Base-by-base conservation (phyloP, 2,797 vertebrate species). In the Todus mexicanus region DNA sequence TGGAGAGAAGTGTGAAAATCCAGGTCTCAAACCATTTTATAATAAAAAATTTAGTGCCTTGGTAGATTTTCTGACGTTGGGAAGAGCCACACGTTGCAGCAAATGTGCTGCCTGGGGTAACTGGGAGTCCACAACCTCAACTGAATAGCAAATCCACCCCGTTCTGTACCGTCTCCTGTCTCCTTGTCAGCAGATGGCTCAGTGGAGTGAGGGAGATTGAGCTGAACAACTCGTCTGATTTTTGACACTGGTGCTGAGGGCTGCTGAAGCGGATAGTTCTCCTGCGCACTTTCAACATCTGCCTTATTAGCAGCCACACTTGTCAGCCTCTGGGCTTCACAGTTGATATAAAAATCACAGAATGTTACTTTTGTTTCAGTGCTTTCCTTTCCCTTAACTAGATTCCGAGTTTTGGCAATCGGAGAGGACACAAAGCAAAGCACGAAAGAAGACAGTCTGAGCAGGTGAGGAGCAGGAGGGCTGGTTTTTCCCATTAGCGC, bases 381-480 rank as follows among this genome's bases (percentile, higher is more conserved):
- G 7, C 16, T 61, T 70, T 61, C n/a, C 33, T 66, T 66, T 79
- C 65, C 77, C 77, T 93, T 77, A 1, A 9, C 11, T 96, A 99
- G 99, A 74, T 99, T 98, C 94, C 98, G 98, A 73, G 98, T 99
- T 84, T 96, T 98, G 69, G 97, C 98, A 2, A 98, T 99, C 0
- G 98, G 98, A n/a, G 97, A 98, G 25, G 97, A 97, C 64, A 97
- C 66, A 71, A 79, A 86, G 27, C 94, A 94, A 31, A 42, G 90
- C 26, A 79, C 92, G 10, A 94, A 77, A 59, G 98, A 97, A 84
- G 99, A 99, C 31, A 43, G 63, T 7, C 91, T 99, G 13, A 97
- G 47, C 56, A 97, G 98, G 99, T 99, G 70, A 95, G 96, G 33
- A 15, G 57, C n/a, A 70, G 47, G 5, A 51, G 42, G 11, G 15